Conservation (phyloP, 2,797 vertebrate genomes). For the Acanthurus leucopareius region DNA sequence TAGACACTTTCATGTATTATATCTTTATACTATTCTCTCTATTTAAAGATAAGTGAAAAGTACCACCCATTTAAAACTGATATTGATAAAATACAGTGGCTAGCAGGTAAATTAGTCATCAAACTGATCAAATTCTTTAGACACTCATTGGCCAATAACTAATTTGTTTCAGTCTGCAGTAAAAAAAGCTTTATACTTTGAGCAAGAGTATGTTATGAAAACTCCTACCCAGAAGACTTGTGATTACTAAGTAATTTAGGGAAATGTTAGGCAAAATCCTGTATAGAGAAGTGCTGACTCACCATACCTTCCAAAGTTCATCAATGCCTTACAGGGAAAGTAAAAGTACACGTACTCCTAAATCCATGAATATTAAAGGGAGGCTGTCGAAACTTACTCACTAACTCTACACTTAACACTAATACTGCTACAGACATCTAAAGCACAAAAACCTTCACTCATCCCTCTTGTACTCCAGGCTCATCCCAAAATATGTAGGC, state of each 20-base stretch:
- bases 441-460: conserved; percentile 5
- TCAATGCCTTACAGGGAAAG: neutral
- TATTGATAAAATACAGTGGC: neutral
- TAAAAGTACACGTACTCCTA: neutral
- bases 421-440: neutral
- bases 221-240: neutral
- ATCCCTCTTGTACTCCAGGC: neutral
- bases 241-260: neutral
- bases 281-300: conserved; percentile 6
- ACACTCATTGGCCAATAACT: neutral
- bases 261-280: neutral
- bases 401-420: neutral
- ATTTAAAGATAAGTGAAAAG: neutral
- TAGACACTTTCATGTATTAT: too few species aligned
- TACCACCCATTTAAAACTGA: neutral
- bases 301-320: conserved; percentile 4
- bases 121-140: neutral
- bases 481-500: neutral
- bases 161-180: neutral
- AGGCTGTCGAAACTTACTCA: conserved; percentile 2
- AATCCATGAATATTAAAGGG: conserved; percentile 25
- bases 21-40: neutral
- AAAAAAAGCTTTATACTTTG: neutral
- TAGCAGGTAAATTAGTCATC: neutral
- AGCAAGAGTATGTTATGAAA: neutral